These are phyloP conservation scores for Bubalus kerabau DNA, from an alignment of 2,113 vertebrate species.

Conservation along the genomic window DNA sequence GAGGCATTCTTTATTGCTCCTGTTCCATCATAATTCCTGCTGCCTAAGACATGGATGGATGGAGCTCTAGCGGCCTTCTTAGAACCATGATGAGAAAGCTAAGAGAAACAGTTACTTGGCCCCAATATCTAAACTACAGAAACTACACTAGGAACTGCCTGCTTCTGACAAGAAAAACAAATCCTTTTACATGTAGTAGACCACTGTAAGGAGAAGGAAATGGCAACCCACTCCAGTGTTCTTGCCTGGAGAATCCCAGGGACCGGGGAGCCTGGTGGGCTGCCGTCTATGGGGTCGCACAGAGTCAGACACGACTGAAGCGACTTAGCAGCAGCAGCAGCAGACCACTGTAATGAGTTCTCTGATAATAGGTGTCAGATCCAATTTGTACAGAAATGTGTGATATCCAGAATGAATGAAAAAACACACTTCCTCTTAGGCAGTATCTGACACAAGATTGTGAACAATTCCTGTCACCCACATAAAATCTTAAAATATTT, in stretches of 20 bases:
- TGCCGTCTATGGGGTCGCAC: no score
- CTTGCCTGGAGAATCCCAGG: no score
- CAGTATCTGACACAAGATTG: not conserved
- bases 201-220: not conserved
- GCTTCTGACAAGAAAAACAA: not conserved
- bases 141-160: not conserved
- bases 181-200: not conserved
- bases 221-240: no score
- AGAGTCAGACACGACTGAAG: no score
- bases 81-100: not conserved
- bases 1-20: not conserved
- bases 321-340: no score
- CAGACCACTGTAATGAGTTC: not conserved
- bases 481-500: not conserved
- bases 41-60: not conserved
- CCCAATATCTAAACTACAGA: not conserved
- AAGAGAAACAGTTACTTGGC: not conserved
- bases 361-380: not conserved
- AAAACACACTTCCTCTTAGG: not conserved
- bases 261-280: no score
- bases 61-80: rapidly evolving
- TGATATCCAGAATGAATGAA: not conserved
- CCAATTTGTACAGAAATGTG: not conserved
- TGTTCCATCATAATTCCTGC: not conserved
- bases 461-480: not conserved